Evolutionary conservation across 2,113 vertebrate genomes (phyloP).

Genomic region (Cyprinodon variegatus): DNA sequence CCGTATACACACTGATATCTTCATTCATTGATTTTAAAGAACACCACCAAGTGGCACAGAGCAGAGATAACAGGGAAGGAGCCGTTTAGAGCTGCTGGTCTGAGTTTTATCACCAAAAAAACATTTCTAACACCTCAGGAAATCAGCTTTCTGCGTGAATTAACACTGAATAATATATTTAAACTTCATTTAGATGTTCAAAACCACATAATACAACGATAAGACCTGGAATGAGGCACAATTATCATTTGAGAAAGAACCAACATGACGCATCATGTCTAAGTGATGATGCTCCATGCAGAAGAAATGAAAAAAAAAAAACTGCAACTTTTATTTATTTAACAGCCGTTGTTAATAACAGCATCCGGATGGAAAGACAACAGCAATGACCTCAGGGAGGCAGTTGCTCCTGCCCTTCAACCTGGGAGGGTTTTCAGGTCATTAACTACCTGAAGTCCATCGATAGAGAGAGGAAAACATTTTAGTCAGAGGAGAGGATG

Average conservation of each 20-base stretch:
- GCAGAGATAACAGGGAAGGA: conserved; percentile 78
- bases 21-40: conserved; percentile 84
- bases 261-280: background rate
- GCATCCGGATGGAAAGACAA: background rate
- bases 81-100: no score
- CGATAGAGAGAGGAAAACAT: no score
- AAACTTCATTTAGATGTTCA: background rate
- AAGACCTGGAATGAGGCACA: no score
- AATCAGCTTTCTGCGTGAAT: background rate
- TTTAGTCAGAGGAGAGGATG: no score
- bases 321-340: no score
- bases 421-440: no score
- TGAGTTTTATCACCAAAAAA: background rate
- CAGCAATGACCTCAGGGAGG: background rate
- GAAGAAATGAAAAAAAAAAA: no score
- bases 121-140: no score
- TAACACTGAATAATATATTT: background rate
- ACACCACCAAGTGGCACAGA: conserved; percentile 93
- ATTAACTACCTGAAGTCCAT: no score
- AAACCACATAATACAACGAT: background rate
- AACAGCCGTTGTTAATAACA: background rate
- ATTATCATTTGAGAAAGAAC: background rate
- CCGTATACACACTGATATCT: conserved; percentile 72
- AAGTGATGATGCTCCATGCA: background rate
- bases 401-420: background rate